These are phyloP conservation scores for Mesitornis unicolor DNA, from an alignment of 2,113 vertebrate genomes.

Conservation along the genomic window DNA sequence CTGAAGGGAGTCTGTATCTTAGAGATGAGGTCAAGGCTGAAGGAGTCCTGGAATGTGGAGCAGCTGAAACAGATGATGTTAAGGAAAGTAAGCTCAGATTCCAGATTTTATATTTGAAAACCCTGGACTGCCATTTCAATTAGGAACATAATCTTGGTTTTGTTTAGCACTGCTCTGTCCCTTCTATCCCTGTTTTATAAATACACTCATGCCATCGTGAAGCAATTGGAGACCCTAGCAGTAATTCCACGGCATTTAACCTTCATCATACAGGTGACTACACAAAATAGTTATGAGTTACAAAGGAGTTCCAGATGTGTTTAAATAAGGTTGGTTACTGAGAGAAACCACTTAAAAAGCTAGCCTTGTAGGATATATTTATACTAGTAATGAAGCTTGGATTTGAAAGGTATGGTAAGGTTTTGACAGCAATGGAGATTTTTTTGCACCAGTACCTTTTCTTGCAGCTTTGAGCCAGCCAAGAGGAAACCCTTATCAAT, in stretches of 20 bases:
- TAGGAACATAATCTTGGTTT: constrained; percentile 42
- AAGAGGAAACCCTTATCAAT: background rate
- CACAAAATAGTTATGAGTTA: background rate
- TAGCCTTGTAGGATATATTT: background rate
- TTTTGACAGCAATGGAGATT: background rate
- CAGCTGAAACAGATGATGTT: constrained; percentile 48
- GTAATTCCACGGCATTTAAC: constrained; percentile 40
- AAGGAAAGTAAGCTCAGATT: constrained; percentile 44
- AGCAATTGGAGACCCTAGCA: background rate
- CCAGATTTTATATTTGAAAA: constrained; percentile 27
- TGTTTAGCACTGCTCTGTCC: constrained; percentile 32
- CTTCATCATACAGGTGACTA: constrained; percentile 17
- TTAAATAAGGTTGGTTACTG: constrained; percentile 15
- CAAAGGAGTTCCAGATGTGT: constrained; percentile 56
- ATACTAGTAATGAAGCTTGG: background rate
- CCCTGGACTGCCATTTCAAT: constrained; percentile 12
- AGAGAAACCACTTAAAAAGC: constrained; percentile 29
- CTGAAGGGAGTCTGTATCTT: background rate
- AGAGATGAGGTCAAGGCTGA: constrained; percentile 48
- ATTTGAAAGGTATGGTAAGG: background rate
- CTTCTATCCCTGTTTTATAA: constrained; percentile 9
- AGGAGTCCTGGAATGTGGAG: constrained; percentile 50
- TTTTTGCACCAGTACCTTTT: background rate
- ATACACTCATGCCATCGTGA: background rate
- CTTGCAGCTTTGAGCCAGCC: background rate